phyloP scores from a whole-genome alignment of 2,888 invertebrate genomes.

The Petrolisthes cinctipes region DNA sequence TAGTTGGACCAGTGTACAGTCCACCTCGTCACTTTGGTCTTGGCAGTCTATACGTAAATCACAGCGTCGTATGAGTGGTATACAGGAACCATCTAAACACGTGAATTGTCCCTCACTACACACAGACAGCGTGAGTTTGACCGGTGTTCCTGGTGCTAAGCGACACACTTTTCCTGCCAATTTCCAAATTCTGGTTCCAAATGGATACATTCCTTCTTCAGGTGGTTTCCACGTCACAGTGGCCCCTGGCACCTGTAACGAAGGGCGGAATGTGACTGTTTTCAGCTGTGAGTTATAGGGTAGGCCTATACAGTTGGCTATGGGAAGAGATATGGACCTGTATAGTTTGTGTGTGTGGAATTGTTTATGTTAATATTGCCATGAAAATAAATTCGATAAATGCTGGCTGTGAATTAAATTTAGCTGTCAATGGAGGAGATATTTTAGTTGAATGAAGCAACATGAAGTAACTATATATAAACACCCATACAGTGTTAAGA shows the following conservation, averaged over 20 bases:
- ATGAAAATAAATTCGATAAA: too few species aligned
- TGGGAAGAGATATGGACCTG: not conserved
- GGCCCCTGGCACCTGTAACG: slow-evolving; percentile 25
- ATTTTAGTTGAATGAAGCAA: too few species aligned
- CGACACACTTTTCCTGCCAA: slow-evolving; percentile 41
- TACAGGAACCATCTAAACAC: slow-evolving; percentile 59
- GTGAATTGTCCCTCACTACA: slow-evolving; percentile 51
- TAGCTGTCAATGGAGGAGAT: too few species aligned
- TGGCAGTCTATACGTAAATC: slow-evolving; percentile 56
- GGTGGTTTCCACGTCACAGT: slow-evolving; percentile 32
- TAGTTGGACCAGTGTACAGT: slow-evolving; percentile 42
- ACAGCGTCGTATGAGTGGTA: slow-evolving; percentile 40
- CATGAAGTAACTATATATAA: too few species aligned
- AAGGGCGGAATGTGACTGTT: not conserved
- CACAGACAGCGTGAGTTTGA: slow-evolving; percentile 51
- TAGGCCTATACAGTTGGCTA: not conserved
- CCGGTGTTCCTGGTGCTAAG: slow-evolving; percentile 1
- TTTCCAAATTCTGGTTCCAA: slow-evolving; percentile 55
- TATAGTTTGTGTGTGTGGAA: too few species aligned
- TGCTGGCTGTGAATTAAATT: too few species aligned
- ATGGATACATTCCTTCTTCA: slow-evolving; percentile 48
- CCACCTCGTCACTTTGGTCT: slow-evolving; percentile 55
- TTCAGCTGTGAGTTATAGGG: not conserved
- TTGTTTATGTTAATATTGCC: too few species aligned
- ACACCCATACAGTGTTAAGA: too few species aligned